Conservation (phyloP, 2,797 vertebrate species). For the Nannoperca obscura region DNA sequence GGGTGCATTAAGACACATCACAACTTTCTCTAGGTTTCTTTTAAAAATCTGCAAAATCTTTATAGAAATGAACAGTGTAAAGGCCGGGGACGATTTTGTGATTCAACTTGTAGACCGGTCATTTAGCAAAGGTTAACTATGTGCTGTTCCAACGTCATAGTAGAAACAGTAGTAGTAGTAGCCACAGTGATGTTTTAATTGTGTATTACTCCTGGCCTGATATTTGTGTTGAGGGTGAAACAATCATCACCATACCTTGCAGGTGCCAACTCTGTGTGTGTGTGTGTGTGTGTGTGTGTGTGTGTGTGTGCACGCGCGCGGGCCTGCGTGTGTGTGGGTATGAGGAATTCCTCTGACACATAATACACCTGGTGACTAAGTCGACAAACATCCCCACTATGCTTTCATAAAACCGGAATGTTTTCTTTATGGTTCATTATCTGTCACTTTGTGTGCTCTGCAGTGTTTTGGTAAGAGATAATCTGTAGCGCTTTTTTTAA, state of each 20-base stretch:
- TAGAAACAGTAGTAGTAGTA: background rate
- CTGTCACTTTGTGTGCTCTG: slow-evolving; percentile 43
- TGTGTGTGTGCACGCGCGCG: no score
- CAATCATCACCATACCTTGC: background rate
- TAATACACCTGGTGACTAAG: slow-evolving; percentile 54
- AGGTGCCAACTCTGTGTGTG: background rate
- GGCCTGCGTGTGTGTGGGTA: no score
- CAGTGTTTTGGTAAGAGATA: slow-evolving; percentile 25
- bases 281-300: background rate
- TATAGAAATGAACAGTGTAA: no score
- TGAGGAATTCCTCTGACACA: slow-evolving; percentile 36
- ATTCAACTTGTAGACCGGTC: background rate
- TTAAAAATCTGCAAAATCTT: no score
- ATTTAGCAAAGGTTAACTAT: background rate
- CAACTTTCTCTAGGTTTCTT: no score
- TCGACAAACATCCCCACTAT: slow-evolving; percentile 32
- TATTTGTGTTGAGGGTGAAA: slow-evolving; percentile 1
- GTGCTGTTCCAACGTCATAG: background rate
- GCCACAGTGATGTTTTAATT: background rate
- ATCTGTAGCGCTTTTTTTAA: slow-evolving; percentile 11
- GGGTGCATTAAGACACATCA: background rate
- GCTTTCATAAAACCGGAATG: slow-evolving; percentile 42
- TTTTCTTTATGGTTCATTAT: slow-evolving; percentile 56
- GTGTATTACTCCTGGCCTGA: background rate
- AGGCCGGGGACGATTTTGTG: background rate